These are phyloP conservation scores for Austrolebias charrua DNA, from an alignment of 2,797 vertebrate genomes.

Conservation along the genomic window DNA sequence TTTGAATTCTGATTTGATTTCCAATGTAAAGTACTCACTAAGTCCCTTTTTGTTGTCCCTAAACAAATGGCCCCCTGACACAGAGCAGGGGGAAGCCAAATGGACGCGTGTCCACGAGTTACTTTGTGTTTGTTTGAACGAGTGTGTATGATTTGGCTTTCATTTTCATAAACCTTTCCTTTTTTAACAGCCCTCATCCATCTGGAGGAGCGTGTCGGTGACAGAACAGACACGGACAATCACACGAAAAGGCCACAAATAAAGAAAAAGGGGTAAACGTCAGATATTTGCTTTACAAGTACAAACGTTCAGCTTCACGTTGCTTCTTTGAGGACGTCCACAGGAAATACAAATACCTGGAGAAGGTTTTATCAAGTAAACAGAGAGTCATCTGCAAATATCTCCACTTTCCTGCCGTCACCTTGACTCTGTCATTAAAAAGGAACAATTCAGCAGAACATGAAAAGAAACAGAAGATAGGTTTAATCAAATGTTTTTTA, in stretches of 20 bases:
- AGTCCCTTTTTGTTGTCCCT: constrained; percentile 78
- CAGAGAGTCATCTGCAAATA: constrained; percentile 74
- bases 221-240: constrained; percentile 45
- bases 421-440: constrained; percentile 53
- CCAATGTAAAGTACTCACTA: constrained; percentile 79
- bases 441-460: constrained; percentile 6
- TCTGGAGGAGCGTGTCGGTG: constrained; percentile 45
- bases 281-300: neutral
- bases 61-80: constrained; percentile 76
- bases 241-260: constrained; percentile 47
- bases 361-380: constrained; percentile 55
- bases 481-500: no score
- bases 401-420: constrained; percentile 62
- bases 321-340: constrained; percentile 10
- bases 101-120: constrained; percentile 12
- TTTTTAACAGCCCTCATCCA: constrained; percentile 71
- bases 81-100: constrained; percentile 14
- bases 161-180: constrained; percentile 83
- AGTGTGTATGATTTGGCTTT: constrained; percentile 71
- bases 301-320: constrained; percentile 9
- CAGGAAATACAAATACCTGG: constrained; percentile 39
- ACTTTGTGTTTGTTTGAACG: constrained; percentile 39
- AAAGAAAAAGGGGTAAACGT: neutral
- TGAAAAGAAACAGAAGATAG: neutral
- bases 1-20: constrained; percentile 85